Evolutionary conservation across 2,797 vertebrate genomes (phyloP).

Genomic region (Poeciliopsis paucimaculata): DNA sequence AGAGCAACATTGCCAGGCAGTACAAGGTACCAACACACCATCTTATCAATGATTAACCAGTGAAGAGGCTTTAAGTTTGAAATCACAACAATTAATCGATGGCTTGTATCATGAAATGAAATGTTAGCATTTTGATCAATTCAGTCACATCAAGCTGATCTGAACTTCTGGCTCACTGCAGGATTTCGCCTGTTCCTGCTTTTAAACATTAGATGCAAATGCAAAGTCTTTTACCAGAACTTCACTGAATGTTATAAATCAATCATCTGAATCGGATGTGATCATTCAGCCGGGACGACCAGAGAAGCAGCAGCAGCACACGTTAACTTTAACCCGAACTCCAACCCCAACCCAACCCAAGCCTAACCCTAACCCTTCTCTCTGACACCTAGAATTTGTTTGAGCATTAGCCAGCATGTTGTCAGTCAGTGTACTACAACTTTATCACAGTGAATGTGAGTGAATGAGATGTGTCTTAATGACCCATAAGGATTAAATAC

Average conservation of each 20-base stretch:
- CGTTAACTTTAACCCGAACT: no score
- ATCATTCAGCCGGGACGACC: background rate
- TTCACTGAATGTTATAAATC: background rate
- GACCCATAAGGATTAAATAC: no score
- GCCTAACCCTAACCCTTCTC: no score
- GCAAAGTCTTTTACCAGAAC: background rate
- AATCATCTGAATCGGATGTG: background rate
- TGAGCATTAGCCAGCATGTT: no score
- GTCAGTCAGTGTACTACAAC: no score
- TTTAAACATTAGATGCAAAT: background rate
- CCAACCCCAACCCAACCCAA: no score
- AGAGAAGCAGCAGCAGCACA: no score
- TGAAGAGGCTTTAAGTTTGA: background rate
- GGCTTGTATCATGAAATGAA: background rate
- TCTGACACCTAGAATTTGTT: no score
- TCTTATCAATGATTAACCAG: background rate
- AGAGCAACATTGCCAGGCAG: slow-evolving; percentile 91
- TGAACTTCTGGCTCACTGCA: background rate
- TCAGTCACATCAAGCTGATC: background rate
- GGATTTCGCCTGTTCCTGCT: background rate
- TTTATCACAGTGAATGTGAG: no score
- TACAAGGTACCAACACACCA: slow-evolving; percentile 86
- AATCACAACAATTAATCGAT: background rate
- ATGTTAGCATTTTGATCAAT: background rate
- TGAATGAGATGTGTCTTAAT: no score